phyloP scores from a whole-genome alignment of 1,140 invertebrate genomes.

The Drosophila pachea region DNA sequence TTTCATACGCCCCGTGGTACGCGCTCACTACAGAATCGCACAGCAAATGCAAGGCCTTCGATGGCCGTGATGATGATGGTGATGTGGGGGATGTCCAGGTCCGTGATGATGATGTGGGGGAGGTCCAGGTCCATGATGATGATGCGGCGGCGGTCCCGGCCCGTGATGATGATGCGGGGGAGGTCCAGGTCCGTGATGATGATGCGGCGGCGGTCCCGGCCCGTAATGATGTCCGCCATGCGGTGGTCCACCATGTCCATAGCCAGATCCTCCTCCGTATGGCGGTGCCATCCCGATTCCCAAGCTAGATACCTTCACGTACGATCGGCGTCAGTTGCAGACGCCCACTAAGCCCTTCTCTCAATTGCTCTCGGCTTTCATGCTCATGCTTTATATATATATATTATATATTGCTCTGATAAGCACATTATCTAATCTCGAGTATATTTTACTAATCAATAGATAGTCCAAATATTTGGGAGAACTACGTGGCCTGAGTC shows the following conservation, averaged over 20 bases:
- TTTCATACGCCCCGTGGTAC: conserved; percentile 19
- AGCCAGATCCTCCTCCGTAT: conserved; percentile 32
- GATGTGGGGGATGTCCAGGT: conserved; percentile 35
- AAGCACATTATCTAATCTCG: conserved; percentile 30
- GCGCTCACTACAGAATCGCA: conserved; percentile 47
- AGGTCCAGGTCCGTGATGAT: conserved; percentile 17
- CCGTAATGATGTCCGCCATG: conserved; percentile 36
- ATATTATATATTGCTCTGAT: conserved; percentile 3
- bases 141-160: conserved; percentile 11
- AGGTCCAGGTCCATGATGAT: conserved; percentile 31
- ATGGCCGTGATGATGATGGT: conserved; percentile 48
- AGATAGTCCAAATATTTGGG: conserved; percentile 5
- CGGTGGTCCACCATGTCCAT: conserved; percentile 25
- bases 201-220: conserved; percentile 11
- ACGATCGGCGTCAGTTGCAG: not conserved
- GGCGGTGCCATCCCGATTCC: conserved; percentile 16
- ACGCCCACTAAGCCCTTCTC: conserved; percentile 16
- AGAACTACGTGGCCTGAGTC: conserved; percentile 27
- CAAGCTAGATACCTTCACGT: conserved; percentile 1
- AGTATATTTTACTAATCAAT: conserved; percentile 27
- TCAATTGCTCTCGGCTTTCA: conserved; percentile 2
- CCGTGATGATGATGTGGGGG: conserved; percentile 54
- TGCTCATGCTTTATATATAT: conserved; percentile 8
- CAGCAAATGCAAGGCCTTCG: conserved; percentile 49
- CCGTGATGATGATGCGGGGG: conserved; percentile 12